Percentiles rank a stretch among this genome's conserved stretches.
Conservation (phyloP, 2,888 invertebrate genomes). For the Dilophus febrilis region DNA sequence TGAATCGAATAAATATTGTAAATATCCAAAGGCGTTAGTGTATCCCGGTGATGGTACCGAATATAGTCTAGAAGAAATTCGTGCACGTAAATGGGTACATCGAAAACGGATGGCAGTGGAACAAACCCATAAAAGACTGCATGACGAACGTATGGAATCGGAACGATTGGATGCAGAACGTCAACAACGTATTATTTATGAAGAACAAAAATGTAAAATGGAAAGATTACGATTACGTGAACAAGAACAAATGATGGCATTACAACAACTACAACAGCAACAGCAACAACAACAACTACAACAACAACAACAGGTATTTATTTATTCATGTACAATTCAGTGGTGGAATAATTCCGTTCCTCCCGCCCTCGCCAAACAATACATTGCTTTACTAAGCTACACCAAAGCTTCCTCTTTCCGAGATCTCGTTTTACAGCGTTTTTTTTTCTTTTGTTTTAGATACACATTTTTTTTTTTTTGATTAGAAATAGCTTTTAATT, state of each 20-base stretch:
- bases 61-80: slow-evolving; percentile 27
- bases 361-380: no score
- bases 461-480: no score
- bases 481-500: no score
- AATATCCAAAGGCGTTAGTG: slow-evolving; percentile 24
- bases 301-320: not conserved
- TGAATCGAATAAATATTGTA: slow-evolving; percentile 25
- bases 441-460: no score
- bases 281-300: not conserved
- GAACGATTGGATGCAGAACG: not conserved
- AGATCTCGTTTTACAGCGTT: no score
- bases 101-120: slow-evolving; percentile 1
- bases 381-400: no score
- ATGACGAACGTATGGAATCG: slow-evolving; percentile 1
- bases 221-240: slow-evolving; percentile 1
- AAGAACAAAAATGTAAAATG: not conserved
- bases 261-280: not conserved
- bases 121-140: not conserved
- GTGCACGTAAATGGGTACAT: slow-evolving; percentile 19
- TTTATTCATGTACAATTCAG: no score
- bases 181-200: not conserved
- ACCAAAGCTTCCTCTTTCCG: no score
- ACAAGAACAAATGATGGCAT: slow-evolving; percentile 1
- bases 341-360: no score
- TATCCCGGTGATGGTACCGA: slow-evolving; percentile 26